phyloP scores from a whole-genome alignment of 1,140 invertebrate genomes.

The Apis laboriosa region DNA sequence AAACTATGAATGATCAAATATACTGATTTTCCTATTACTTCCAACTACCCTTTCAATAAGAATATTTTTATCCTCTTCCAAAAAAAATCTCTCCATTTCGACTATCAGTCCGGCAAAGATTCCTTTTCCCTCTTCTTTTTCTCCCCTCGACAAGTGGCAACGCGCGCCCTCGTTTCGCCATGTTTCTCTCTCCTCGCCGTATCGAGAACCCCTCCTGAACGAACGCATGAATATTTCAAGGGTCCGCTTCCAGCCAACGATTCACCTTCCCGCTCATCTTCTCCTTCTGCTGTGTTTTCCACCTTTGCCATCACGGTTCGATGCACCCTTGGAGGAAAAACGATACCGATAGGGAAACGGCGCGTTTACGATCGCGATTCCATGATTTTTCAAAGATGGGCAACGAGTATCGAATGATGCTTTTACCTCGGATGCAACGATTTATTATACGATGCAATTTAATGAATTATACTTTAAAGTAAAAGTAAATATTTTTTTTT shows the following conservation, averaged over 20 bases:
- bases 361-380: not conserved
- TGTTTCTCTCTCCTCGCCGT: not conserved
- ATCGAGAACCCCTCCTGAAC: conserved; percentile 36
- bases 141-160: not conserved
- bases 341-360: not conserved
- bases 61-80: not conserved
- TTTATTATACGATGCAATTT: too few species aligned
- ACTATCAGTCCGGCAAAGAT: not conserved
- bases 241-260: not conserved
- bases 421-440: too few species aligned
- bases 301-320: not conserved
- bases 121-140: conserved; percentile 22
- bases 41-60: not conserved
- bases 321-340: not conserved
- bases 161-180: not conserved
- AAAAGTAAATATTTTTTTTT: too few species aligned
- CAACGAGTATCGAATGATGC: not conserved
- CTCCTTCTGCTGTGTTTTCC: not conserved
- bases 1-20: too few species aligned
- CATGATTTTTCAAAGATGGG: not conserved
- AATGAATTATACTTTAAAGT: too few species aligned
- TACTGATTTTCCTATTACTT: not conserved
- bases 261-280: conserved; percentile 26
- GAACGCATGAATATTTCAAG: conserved; percentile 55
- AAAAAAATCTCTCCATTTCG: not conserved